phyloP scores from a whole-genome alignment of 2,888 invertebrate genomes.

The Habroteleia sp. region DNA sequence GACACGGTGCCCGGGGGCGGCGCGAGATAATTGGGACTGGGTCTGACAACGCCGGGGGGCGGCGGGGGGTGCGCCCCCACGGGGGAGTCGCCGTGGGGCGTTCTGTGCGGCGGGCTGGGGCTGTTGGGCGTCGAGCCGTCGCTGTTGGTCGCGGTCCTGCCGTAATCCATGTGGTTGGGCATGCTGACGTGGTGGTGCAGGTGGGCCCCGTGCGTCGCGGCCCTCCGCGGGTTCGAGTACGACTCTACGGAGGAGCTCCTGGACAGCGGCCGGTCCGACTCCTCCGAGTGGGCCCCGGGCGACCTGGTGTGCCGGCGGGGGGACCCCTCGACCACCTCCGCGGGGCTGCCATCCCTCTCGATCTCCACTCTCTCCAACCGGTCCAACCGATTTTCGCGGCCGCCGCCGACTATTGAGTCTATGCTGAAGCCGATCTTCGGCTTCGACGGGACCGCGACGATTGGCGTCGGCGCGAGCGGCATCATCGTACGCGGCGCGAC shows the following conservation, averaged over 20 bases:
- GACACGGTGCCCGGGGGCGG: slow-evolving; percentile 81
- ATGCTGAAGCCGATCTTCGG: slow-evolving; percentile 97
- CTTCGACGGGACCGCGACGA: slow-evolving; percentile 94
- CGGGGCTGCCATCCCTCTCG: slow-evolving; percentile 74
- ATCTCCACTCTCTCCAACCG: slow-evolving; percentile 75
- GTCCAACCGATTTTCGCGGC: slow-evolving; percentile 71
- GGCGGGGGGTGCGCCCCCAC: slow-evolving; percentile 83
- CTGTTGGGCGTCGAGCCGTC: slow-evolving; percentile 79
- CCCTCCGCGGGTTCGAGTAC: slow-evolving; percentile 76
- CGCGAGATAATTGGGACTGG: slow-evolving; percentile 82
- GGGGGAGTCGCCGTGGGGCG: slow-evolving; percentile 73
- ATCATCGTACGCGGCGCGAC: slow-evolving; percentile 86
- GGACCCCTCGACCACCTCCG: slow-evolving; percentile 76
- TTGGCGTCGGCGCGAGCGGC: slow-evolving; percentile 96
- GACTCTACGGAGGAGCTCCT: slow-evolving; percentile 79
- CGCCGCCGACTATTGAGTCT: slow-evolving; percentile 94
- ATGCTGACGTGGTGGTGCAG: slow-evolving; percentile 64
- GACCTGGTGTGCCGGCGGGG: slow-evolving; percentile 76
- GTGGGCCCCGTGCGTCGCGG: slow-evolving; percentile 69
- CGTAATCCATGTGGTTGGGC: slow-evolving; percentile 63
- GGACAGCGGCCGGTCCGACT: slow-evolving; percentile 80
- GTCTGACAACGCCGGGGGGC: slow-evolving; percentile 82
- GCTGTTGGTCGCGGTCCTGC: slow-evolving; percentile 73
- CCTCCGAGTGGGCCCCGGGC: slow-evolving; percentile 82
- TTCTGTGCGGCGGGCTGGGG: slow-evolving; percentile 78